These are phyloP conservation scores for Thelaira solivaga DNA, from an alignment of 2,888 invertebrate species.

Conservation along the genomic window DNA sequence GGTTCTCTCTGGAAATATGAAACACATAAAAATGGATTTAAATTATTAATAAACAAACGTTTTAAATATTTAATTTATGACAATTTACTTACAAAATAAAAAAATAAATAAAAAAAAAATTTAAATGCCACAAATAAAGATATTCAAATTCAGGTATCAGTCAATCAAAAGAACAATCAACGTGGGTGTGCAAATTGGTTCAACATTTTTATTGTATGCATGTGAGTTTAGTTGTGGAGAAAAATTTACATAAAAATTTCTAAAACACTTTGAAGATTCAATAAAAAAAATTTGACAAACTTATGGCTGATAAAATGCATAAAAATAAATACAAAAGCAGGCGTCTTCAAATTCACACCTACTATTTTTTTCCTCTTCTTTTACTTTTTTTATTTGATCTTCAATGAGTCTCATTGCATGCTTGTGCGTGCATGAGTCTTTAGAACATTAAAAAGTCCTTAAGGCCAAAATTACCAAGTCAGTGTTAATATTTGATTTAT, in stretches of 20 bases:
- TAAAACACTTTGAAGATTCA: conserved; percentile 3
- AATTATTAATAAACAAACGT: neutral
- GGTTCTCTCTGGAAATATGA: conserved; percentile 42
- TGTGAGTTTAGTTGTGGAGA: neutral
- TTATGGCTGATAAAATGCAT: neutral
- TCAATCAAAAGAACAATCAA: neutral
- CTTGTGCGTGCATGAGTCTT: neutral
- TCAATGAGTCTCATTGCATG: neutral
- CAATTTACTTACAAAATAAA: neutral
- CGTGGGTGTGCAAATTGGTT: conserved; percentile 51
- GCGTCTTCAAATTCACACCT: conserved; percentile 39
- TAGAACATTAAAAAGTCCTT: neutral
- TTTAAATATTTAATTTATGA: conserved; percentile 15
- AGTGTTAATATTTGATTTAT: too few species aligned
- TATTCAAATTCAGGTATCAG: conserved; percentile 3
- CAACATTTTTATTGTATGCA: conserved; percentile 3
- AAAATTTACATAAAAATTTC: conserved; percentile 27
- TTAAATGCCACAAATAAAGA: conserved; percentile 1
- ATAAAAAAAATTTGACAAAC: neutral
- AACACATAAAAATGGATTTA: conserved; percentile 28
- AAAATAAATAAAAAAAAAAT: neutral
- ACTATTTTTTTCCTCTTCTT: conserved; percentile 32
- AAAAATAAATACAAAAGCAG: conserved; percentile 1
- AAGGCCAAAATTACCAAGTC: too few species aligned
- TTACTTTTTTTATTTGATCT: too few species aligned